Evolutionary conservation across 2,113 vertebrate species (phyloP).

Genomic region (Corythornis madagascariensis): DNA sequence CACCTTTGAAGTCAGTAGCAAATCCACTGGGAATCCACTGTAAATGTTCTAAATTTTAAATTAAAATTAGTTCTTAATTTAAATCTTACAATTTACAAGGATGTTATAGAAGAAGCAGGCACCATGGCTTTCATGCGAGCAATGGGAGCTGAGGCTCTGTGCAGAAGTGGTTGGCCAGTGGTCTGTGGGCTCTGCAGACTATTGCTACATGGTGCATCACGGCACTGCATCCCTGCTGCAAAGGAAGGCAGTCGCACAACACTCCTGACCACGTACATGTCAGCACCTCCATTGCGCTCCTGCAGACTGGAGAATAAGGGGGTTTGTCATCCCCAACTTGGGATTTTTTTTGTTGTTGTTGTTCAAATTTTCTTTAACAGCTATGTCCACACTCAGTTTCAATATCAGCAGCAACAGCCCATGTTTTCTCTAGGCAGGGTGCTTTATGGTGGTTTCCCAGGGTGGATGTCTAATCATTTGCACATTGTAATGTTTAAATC

Average conservation of each 20-base stretch:
- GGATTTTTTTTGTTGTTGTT: not conserved
- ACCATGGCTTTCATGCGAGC: not conserved
- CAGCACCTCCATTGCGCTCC: not conserved
- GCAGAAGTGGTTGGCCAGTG: not conserved
- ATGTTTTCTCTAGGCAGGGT: not conserved
- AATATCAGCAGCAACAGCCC: not conserved
- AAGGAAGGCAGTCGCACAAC: not conserved
- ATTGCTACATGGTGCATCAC: not conserved
- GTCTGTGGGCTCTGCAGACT: not conserved
- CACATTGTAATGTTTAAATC: conserved; percentile 43
- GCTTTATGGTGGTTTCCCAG: conserved; percentile 23
- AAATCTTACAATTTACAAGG: not conserved
- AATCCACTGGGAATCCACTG: not conserved
- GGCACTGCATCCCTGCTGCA: not conserved
- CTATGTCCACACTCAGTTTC: not conserved
- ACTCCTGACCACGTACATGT: not conserved
- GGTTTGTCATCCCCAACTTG: not conserved
- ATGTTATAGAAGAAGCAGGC: not conserved
- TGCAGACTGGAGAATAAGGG: not conserved
- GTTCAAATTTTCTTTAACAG: not conserved
- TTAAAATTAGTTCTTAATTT: not conserved
- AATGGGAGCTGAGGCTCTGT: not conserved
- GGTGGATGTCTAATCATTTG: conserved; percentile 35
- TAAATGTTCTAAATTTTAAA: conserved; percentile 2
- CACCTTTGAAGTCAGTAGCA: not conserved